Base-by-base conservation (phyloP, 2,888 invertebrate species). In the Pediacus dermestoides region DNA sequence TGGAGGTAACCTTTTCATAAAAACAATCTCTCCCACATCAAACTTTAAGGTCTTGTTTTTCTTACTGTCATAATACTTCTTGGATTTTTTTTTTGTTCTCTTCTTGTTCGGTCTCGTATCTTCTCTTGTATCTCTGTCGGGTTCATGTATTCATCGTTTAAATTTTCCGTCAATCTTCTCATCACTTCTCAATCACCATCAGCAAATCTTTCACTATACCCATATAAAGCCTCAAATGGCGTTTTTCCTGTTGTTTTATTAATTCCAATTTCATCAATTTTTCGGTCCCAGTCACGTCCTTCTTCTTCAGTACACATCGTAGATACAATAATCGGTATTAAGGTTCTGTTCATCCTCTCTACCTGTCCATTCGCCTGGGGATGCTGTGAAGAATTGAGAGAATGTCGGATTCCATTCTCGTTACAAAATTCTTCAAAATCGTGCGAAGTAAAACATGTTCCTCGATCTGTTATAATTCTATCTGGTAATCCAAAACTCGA, bases 331-430 rank as follows among this genome's bases (percentile, higher is more conserved):
- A 36, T 10, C 14, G 32, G 42, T 4, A 42, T n/a, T 2, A 48
- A 13, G 2, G 44, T 39, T 18, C 35, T 34, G 16, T 45, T 50
- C 0, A 46, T 33, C 1, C 50, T 16, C 27, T 51, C 46, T 8
- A 45, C 43, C 21, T 42, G 35, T 1, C 52, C 48, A 22, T 53
- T 52, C 1, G 46, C 52, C 30, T 50, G 52, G 1, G 51, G 53
- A 30, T 47, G 47, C n/a, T 44, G 10, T 2, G 39, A 27, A 1
- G 43, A 47, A 22, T 44, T 55, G 6, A 51, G 27, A 1, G 39
- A 38, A 25, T 47, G 48, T 13, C 30, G 30, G 4, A 37, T 41
- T 16, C 30, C 34, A 2, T 34, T 3, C 4, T 37, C 52, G 2
- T 49, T 48, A 15, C 30, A 27, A 30, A 30, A 37, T 3, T 7